Percentiles rank a stretch among this genome's conserved stretches.
These are phyloP conservation scores for Caenorhabditis sp. DNA, from an alignment of 2,888 invertebrate genomes.

Conservation along the genomic window DNA sequence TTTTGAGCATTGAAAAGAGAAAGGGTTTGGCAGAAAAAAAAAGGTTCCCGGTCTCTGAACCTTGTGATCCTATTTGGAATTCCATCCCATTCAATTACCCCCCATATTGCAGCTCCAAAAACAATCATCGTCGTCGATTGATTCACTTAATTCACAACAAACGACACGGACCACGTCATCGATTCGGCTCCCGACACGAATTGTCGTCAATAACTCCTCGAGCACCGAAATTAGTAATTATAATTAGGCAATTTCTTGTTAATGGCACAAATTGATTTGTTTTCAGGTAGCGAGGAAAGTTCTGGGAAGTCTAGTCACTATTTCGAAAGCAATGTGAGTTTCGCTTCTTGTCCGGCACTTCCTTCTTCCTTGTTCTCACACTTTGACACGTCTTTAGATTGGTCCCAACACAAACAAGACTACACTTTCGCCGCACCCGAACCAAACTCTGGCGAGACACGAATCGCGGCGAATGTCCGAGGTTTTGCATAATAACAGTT, in stretches of 20 bases:
- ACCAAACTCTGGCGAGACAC: slow-evolving; percentile 20
- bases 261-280: background rate
- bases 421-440: slow-evolving; percentile 12
- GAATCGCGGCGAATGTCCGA: slow-evolving; percentile 55
- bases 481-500: slow-evolving; percentile 36
- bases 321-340: slow-evolving; percentile 38
- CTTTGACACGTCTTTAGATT: slow-evolving; percentile 27
- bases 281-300: slow-evolving; percentile 56
- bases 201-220: slow-evolving; percentile 52
- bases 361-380: slow-evolving; percentile 16
- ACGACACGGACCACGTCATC: slow-evolving; percentile 55
- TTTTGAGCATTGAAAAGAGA: slow-evolving; percentile 22
- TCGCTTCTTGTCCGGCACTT: background rate
- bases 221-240: slow-evolving; percentile 19
- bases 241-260: background rate
- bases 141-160: slow-evolving; percentile 63
- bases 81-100: background rate
- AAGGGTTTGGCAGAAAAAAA: too few species aligned
- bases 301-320: slow-evolving; percentile 37
- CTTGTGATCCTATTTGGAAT: slow-evolving; percentile 24
- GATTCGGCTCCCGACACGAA: slow-evolving; percentile 33
- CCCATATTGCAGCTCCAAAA: slow-evolving; percentile 53
- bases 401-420: slow-evolving; percentile 33
- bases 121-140: slow-evolving; percentile 59
- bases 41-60: slow-evolving; percentile 45